phyloP scores from a whole-genome alignment of 2,113 vertebrate genomes.

The Elanoides forficatus region DNA sequence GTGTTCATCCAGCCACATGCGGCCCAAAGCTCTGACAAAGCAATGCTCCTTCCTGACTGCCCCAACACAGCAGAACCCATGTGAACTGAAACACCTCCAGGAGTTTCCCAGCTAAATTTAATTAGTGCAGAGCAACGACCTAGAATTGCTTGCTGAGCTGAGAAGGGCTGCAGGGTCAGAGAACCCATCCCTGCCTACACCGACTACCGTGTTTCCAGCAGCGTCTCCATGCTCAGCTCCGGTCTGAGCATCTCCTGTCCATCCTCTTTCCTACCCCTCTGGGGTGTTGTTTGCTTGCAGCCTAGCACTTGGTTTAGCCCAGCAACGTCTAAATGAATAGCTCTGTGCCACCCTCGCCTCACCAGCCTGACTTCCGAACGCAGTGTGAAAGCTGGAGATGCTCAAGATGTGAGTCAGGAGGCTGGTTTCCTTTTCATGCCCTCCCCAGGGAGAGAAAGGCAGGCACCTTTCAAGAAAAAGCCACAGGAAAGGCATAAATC shows the following conservation, averaged over 20 bases:
- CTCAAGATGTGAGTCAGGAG: neutral
- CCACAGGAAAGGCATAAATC: neutral
- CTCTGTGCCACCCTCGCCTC: neutral
- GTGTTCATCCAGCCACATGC: neutral
- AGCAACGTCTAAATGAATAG: neutral
- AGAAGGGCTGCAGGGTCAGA: neutral
- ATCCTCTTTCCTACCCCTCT: neutral
- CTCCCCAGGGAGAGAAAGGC: neutral
- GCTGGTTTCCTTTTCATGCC: neutral
- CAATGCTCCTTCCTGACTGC: neutral
- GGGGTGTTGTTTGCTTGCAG: neutral
- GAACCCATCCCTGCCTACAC: neutral
- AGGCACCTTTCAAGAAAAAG: neutral
- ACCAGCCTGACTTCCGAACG: neutral
- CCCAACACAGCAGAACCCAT: neutral
- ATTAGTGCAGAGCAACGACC: neutral
- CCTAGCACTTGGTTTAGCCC: neutral
- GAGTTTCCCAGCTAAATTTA: neutral
- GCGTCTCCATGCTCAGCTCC: neutral
- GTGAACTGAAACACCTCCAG: neutral
- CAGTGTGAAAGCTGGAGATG: neutral
- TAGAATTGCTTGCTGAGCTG: neutral
- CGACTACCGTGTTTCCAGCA: neutral
- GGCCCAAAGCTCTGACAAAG: neutral
- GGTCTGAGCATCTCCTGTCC: neutral